These are phyloP conservation scores for Actias luna DNA, from an alignment of 2,888 invertebrate genomes.

Conservation along the genomic window DNA sequence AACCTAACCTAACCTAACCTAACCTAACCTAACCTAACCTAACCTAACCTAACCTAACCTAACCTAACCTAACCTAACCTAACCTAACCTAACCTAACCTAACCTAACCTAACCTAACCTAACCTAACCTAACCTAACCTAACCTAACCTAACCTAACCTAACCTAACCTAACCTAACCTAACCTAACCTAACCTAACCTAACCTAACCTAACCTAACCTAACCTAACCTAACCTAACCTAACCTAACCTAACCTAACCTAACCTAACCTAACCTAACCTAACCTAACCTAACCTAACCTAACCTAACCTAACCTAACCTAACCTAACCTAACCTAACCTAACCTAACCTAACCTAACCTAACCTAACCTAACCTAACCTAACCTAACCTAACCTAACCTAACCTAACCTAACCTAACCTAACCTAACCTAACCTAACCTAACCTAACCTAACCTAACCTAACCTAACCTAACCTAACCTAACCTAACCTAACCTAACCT, in stretches of 20 bases:
- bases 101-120: too few relatives aligned
- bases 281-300: constrained; percentile 28
- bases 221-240: constrained; percentile 23
- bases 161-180: constrained; percentile 28
- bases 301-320: constrained; percentile 28
- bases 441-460: constrained; percentile 21
- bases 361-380: constrained; percentile 26
- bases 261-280: constrained; percentile 26
- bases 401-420: constrained; percentile 20
- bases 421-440: constrained; percentile 20
- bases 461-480: constrained; percentile 19
- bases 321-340: too few relatives aligned
- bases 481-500: constrained; percentile 18
- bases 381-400: constrained; percentile 23
- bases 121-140: constrained; percentile 27
- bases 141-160: too few relatives aligned
- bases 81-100: constrained; percentile 28
- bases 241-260: too few relatives aligned
- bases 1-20: constrained; percentile 12
- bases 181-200: too few relatives aligned
- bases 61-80: constrained; percentile 28
- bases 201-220: constrained; percentile 25
- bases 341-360: constrained; percentile 26
- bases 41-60: background rate
- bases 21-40: background rate